A percentile compares a stretch with the other conserved stretches of the same genome.
Conservation (phyloP, 2,888 invertebrate genomes). For the Trimorus sp. region DNA sequence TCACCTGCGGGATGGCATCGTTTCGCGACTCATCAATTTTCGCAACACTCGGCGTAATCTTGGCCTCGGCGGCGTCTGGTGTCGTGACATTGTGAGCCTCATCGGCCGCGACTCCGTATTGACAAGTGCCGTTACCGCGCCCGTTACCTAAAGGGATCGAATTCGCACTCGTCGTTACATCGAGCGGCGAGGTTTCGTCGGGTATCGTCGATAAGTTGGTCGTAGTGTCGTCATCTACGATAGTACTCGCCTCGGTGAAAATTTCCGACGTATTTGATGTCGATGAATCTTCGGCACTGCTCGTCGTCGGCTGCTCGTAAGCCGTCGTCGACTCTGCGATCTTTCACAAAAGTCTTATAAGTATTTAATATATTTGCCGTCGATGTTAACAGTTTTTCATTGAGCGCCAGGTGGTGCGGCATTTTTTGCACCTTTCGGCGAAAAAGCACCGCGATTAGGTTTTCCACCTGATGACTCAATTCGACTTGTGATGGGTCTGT, state of each 20-base stretch:
- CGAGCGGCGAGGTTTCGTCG: constrained; percentile 53
- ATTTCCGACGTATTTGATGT: constrained; percentile 57
- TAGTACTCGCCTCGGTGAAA: constrained; percentile 67
- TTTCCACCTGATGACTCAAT: no score
- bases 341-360: constrained; percentile 39
- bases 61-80: constrained; percentile 16
- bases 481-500: no score
- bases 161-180: constrained; percentile 51
- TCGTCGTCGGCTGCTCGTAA: constrained; percentile 53
- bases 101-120: constrained; percentile 38
- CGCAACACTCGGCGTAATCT: constrained; percentile 39
- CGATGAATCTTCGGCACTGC: constrained; percentile 57
- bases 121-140: constrained; percentile 46
- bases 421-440: background rate
- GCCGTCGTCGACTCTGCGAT: constrained; percentile 55
- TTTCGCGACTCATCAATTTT: constrained; percentile 47
- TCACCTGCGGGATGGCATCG: constrained; percentile 52
- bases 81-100: constrained; percentile 45
- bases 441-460: background rate
- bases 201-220: constrained; percentile 60
- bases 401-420: constrained; percentile 21
- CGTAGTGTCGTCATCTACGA: constrained; percentile 67
- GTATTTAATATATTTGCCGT: constrained; percentile 23
- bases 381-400: constrained; percentile 27
- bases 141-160: constrained; percentile 52